phyloP scores from a whole-genome alignment of 1,140 invertebrate genomes.

The Bombus impatiens region DNA sequence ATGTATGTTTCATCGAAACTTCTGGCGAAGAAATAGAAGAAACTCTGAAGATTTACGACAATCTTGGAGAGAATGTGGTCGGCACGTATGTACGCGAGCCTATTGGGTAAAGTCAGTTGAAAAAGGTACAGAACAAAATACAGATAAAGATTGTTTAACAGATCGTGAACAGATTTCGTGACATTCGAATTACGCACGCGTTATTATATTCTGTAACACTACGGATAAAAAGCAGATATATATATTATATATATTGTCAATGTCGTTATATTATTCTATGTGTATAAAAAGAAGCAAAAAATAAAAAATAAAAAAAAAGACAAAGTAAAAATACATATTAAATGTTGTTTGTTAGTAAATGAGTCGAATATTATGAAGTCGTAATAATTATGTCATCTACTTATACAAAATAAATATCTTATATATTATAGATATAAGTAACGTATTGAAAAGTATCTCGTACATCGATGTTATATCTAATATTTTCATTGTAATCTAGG shows the following conservation, averaged over 20 bases:
- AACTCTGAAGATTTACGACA: background rate
- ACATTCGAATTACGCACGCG: conserved; percentile 53
- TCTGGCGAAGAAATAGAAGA: background rate
- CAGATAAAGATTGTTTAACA: conserved; percentile 1
- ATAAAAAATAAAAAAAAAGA: conserved; percentile 40
- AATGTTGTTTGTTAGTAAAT: conserved; percentile 73
- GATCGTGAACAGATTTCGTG: conserved; percentile 46
- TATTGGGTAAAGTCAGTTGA: background rate
- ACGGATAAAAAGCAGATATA: conserved; percentile 53
- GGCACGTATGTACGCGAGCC: background rate
- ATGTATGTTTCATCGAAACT: background rate
- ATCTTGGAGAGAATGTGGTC: background rate
- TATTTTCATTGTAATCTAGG: conserved; percentile 75
- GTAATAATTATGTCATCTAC: conserved; percentile 66
- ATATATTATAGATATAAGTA: conserved; percentile 65
- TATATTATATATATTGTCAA: conserved; percentile 58
- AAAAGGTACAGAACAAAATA: background rate
- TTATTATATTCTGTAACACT: conserved; percentile 61
- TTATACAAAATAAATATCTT: conserved; percentile 68
- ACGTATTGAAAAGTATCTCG: conserved; percentile 67
- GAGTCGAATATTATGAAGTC: conserved; percentile 64
- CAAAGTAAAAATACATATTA: conserved; percentile 65
- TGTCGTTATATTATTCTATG: conserved; percentile 68
- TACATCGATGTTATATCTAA: conserved; percentile 72
- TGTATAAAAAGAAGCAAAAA: conserved; percentile 59